Conservation (phyloP, 2,888 invertebrate genomes). For the Galerucella calmariensis region DNA sequence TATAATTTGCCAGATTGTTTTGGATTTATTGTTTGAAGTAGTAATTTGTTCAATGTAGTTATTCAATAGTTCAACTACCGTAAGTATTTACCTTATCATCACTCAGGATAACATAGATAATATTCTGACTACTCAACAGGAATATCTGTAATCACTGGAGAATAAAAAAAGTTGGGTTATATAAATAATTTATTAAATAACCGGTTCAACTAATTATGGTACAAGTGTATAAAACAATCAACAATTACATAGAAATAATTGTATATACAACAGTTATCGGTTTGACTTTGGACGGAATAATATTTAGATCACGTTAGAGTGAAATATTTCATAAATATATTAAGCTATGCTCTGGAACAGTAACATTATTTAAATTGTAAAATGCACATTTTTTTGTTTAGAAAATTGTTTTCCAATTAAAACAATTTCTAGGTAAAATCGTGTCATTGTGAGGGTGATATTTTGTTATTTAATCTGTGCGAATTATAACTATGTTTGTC, state of each 20-base stretch:
- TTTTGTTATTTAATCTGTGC: neutral
- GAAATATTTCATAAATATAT: neutral
- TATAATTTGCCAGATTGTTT: no score
- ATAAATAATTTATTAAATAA: neutral
- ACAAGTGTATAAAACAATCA: conserved; percentile 4
- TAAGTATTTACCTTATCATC: no score
- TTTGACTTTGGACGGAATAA: neutral
- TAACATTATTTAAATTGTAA: neutral
- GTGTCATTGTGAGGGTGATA: neutral
- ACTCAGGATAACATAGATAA: no score
- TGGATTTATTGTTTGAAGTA: no score
- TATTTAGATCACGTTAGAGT: neutral
- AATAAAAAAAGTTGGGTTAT: neutral
- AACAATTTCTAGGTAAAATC: neutral
- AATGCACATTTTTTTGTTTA: neutral
- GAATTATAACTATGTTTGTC: no score
- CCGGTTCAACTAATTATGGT: neutral
- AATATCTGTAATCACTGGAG: neutral
- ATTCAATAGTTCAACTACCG: no score
- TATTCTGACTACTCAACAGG: no score
- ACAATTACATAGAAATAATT: neutral
- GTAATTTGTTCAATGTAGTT: no score
- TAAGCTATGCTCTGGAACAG: no score
- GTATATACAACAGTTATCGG: neutral
- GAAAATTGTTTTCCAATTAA: neutral